Evolutionary conservation across 2,888 invertebrate species (phyloP).

Genomic region (Vesta saturnalis): DNA sequence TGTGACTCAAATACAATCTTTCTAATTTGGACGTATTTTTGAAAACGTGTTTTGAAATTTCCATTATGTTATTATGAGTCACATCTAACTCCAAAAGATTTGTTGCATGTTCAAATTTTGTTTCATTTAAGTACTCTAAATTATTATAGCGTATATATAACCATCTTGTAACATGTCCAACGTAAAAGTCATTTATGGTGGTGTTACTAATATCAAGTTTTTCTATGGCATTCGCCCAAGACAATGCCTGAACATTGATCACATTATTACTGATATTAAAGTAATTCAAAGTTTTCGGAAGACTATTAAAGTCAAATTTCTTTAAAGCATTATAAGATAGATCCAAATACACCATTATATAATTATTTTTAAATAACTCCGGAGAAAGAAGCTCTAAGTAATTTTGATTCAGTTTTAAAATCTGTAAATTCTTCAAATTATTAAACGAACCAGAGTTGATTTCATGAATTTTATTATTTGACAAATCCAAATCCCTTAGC

Average conservation of each 20-base stretch:
- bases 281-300: constrained; percentile 11
- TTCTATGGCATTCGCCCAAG: constrained; percentile 3
- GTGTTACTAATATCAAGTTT: constrained; percentile 11
- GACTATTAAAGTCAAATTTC: constrained; percentile 7
- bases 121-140: constrained; percentile 7
- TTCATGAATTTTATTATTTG: constrained; percentile 13
- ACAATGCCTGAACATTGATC: background rate
- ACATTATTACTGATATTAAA: constrained; percentile 23
- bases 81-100: constrained; percentile 29
- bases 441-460: constrained; percentile 9
- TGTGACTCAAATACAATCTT: constrained; percentile 26
- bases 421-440: constrained; percentile 6
- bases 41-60: constrained; percentile 25
- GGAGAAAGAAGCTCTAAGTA: constrained; percentile 5
- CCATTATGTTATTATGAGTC: constrained; percentile 22
- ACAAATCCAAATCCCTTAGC: constrained; percentile 16
- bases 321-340: constrained; percentile 18
- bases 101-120: background rate
- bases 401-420: constrained; percentile 15
- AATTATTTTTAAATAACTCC: constrained; percentile 2
- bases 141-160: constrained; percentile 11
- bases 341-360: constrained; percentile 13
- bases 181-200: constrained; percentile 6
- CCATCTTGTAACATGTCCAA: background rate
- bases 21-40: constrained; percentile 20